These are phyloP conservation scores for Octodonta nipae DNA, from an alignment of 2,888 invertebrate genomes.

Conservation along the genomic window DNA sequence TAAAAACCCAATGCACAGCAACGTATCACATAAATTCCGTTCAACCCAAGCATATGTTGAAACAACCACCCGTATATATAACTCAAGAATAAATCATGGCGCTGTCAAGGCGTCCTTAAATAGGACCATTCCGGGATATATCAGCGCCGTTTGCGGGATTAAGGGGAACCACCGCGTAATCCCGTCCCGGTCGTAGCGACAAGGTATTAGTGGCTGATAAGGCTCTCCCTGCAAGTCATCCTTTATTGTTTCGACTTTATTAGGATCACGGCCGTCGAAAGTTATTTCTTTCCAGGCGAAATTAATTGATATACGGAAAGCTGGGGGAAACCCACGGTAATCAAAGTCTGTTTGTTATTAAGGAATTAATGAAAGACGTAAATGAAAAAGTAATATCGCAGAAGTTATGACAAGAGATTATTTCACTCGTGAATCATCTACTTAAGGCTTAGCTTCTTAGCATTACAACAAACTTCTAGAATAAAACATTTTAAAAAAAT, in stretches of 20 bases:
- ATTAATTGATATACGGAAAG: too few relatives aligned
- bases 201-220: constrained; percentile 1
- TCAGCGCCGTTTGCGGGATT: constrained; percentile 1
- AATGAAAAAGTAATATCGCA: too few relatives aligned
- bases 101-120: constrained; percentile 1
- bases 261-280: not conserved
- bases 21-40: not conserved
- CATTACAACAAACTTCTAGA: too few relatives aligned
- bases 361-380: too few relatives aligned
- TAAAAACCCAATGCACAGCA: not conserved
- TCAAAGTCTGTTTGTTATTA: too few relatives aligned
- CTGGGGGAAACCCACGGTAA: too few relatives aligned
- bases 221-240: constrained; percentile 1
- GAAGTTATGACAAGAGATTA: too few relatives aligned
- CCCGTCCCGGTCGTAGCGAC: not conserved
- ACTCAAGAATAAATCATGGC: constrained; percentile 1
- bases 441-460: too few relatives aligned
- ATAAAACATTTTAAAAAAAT: too few relatives aligned
- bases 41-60: not conserved
- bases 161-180: constrained; percentile 1
- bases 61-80: not conserved
- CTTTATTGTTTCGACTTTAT: constrained; percentile 2
- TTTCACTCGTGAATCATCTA: too few relatives aligned
- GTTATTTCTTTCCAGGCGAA: too few relatives aligned
- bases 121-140: not conserved